These are phyloP conservation scores for Adelphocoris suturalis DNA, from an alignment of 2,888 invertebrate genomes.

Conservation along the genomic window DNA sequence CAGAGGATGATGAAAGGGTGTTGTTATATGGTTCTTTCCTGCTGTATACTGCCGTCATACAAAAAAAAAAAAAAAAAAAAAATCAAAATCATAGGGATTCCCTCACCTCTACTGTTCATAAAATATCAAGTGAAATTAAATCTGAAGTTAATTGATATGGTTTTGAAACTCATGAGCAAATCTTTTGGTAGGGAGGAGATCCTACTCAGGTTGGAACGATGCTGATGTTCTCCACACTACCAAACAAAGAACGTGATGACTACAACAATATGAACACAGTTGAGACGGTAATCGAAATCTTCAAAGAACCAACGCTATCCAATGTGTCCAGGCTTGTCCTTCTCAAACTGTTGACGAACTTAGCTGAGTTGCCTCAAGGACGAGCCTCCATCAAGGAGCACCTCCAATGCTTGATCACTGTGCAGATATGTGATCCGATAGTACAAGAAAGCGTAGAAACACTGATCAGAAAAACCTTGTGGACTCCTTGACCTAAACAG, in stretches of 20 bases:
- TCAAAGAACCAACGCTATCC: constrained; percentile 32
- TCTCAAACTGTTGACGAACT: constrained; percentile 54
- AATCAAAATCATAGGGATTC: too few relatives aligned
- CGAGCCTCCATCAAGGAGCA: constrained; percentile 21
- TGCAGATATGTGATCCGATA: constrained; percentile 5
- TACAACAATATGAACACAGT: constrained; percentile 1
- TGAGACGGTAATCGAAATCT: neutral
- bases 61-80: too few relatives aligned
- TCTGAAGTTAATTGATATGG: too few relatives aligned
- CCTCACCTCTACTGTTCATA: too few relatives aligned
- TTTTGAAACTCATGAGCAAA: too few relatives aligned
- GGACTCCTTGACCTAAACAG: neutral
- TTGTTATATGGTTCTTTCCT: too few relatives aligned
- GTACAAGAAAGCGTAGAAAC: constrained; percentile 3
- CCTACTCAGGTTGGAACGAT: neutral
- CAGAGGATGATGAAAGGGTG: too few relatives aligned
- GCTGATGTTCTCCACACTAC: constrained; percentile 48
- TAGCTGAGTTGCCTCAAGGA: constrained; percentile 47
- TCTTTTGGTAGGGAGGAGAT: neutral
- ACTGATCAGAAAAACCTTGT: constrained; percentile 26
- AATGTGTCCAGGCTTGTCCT: constrained; percentile 47
- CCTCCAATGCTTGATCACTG: constrained; percentile 29
- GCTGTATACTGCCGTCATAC: too few relatives aligned
- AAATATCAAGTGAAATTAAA: too few relatives aligned
- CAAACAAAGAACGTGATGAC: constrained; percentile 41